Percentiles rank a stretch among this genome's conserved stretches.
Evolutionary conservation across 2,797 vertebrate species (phyloP).

Genomic region (Gephyroberyx darwinii): DNA sequence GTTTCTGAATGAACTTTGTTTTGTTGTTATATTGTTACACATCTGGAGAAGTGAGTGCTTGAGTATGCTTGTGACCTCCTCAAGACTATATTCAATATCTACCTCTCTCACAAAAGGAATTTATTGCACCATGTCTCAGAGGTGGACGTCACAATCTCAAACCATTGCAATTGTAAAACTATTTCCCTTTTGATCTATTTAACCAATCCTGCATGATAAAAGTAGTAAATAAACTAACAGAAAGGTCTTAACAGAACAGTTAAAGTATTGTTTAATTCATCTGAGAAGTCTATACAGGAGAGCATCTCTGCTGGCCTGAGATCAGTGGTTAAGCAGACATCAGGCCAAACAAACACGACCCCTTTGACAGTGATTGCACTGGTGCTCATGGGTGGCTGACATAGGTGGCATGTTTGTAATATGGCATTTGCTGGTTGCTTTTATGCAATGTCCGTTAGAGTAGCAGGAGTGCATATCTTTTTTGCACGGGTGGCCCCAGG

Average conservation of each 20-base stretch:
- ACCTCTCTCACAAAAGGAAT: slow-evolving; percentile 4
- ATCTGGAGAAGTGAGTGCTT: neutral
- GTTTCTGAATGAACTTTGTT: slow-evolving; percentile 23
- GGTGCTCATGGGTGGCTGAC: neutral
- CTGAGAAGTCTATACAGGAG: neutral
- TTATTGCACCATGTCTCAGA: neutral
- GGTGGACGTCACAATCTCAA: neutral
- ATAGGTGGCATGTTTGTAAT: neutral
- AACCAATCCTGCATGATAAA: neutral
- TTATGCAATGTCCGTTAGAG: neutral
- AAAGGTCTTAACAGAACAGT: slow-evolving; percentile 22
- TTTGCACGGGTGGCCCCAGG: neutral
- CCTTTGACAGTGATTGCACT: neutral
- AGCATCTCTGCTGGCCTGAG: neutral
- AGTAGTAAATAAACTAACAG: slow-evolving; percentile 21
- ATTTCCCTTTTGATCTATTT: neutral
- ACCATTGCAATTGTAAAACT: neutral
- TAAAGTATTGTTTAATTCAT: neutral
- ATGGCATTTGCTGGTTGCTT: neutral
- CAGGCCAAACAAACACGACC: slow-evolving; percentile 26
- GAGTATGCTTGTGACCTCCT: neutral
- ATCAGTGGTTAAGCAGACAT: neutral
- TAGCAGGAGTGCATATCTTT: neutral
- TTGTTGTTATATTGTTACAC: neutral
- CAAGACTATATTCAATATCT: neutral